Evolutionary conservation across 2,797 vertebrate species (phyloP).

Genomic region (Phrynocephalus guinanensis): DNA sequence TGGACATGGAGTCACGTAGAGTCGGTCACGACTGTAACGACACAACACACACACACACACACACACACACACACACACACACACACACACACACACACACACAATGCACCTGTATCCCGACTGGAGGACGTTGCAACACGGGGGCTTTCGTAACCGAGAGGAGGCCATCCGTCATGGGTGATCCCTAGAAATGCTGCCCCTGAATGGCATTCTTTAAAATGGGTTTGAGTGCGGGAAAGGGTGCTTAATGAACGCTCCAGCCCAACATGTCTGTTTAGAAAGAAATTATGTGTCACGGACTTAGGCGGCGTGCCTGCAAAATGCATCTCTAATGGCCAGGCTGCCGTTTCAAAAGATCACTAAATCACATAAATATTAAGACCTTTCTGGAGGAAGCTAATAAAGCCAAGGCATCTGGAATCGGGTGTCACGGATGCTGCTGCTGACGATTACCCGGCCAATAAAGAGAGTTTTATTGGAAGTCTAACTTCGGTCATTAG

Average conservation of each 20-base stretch:
- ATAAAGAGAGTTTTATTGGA: constrained; percentile 80
- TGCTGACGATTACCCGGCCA: constrained; percentile 75
- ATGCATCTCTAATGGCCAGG: constrained; percentile 77
- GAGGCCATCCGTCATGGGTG: constrained; percentile 63
- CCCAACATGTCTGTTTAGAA: constrained; percentile 81
- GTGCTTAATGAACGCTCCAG: constrained; percentile 78
- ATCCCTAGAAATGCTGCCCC: constrained; percentile 10
- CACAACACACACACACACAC: too few species aligned
- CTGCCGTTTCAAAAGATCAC: constrained; percentile 78
- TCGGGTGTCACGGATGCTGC: constrained; percentile 61
- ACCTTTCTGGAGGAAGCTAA: constrained; percentile 77
- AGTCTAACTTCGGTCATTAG: constrained; percentile 74
- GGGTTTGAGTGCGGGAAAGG: constrained; percentile 44
- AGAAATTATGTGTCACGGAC: constrained; percentile 82
- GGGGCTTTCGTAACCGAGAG: not conserved
- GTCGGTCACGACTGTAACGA: too few species aligned
- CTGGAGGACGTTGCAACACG: constrained; percentile 35
- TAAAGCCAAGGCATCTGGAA: constrained; percentile 79
- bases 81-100: too few species aligned
- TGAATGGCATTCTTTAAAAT: too few species aligned
- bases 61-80: too few species aligned
- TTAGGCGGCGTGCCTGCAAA: constrained; percentile 74
- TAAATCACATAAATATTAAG: constrained; percentile 83
- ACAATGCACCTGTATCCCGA: constrained; percentile 26
- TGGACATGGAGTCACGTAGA: too few species aligned